These are phyloP conservation scores for Pelodytes ibericus DNA, from an alignment of 2,797 vertebrate species.

Conservation along the genomic window DNA sequence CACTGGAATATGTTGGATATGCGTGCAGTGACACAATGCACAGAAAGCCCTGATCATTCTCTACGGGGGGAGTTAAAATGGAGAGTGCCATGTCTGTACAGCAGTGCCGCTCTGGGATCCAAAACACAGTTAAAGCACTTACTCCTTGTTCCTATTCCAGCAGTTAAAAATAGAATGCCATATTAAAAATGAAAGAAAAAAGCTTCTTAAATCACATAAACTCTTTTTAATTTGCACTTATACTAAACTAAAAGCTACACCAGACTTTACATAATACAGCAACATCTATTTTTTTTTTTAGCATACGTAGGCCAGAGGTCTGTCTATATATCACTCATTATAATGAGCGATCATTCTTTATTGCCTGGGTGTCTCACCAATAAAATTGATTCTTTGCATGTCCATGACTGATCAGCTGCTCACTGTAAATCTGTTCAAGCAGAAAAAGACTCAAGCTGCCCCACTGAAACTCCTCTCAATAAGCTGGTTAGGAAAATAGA, in stretches of 20 bases:
- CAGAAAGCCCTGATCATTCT: too few relatives aligned
- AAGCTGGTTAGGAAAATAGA: slow-evolving; percentile 53
- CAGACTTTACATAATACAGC: neutral
- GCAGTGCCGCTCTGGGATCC: too few relatives aligned
- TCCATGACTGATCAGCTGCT: slow-evolving; percentile 42
- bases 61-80: too few relatives aligned
- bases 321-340: slow-evolving; percentile 1
- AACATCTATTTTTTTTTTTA: neutral
- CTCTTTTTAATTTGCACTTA: neutral
- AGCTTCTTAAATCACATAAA: neutral
- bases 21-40: too few relatives aligned
- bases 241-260: neutral
- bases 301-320: neutral
- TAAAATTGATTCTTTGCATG: slow-evolving; percentile 42
- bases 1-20: too few relatives aligned
- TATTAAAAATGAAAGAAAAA: neutral
- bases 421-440: slow-evolving; percentile 42
- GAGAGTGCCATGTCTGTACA: too few relatives aligned
- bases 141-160: neutral
- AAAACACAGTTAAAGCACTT: too few relatives aligned
- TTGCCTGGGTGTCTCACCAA: slow-evolving; percentile 29
- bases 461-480: slow-evolving; percentile 37
- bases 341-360: slow-evolving; percentile 35
- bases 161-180: neutral
- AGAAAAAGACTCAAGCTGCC: slow-evolving; percentile 30